Evolutionary conservation across 2,113 vertebrate species (phyloP).

Genomic region (Murina feae): DNA sequence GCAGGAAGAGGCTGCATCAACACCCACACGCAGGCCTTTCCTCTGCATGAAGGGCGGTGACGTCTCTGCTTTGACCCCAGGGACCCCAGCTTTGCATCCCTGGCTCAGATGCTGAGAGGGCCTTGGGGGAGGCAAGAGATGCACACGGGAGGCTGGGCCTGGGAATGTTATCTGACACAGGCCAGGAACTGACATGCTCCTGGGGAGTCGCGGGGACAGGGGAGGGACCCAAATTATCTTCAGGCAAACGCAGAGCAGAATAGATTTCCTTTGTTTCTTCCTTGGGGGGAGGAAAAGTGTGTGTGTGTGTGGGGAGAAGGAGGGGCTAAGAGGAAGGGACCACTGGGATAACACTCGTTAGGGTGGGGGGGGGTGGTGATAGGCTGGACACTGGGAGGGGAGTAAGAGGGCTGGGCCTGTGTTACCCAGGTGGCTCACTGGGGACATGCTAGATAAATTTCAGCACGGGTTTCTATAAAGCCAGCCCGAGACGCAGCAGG

Average conservation of each 20-base stretch:
- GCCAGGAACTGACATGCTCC: background rate
- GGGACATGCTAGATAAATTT: background rate
- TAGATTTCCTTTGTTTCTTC: background rate
- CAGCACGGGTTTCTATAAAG: background rate
- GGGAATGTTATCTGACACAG: background rate
- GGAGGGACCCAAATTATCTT: background rate
- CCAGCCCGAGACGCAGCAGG: background rate
- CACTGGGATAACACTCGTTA: background rate
- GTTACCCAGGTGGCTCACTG: background rate
- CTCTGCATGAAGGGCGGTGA: rapidly evolving
- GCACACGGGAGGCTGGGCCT: background rate
- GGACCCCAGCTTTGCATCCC: background rate
- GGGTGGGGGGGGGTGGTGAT: background rate
- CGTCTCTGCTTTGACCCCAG: background rate
- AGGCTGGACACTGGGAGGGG: background rate
- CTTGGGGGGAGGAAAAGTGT: background rate
- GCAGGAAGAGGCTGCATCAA: background rate
- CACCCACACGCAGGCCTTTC: background rate
- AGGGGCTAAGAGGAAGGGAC: background rate
- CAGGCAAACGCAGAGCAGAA: background rate
- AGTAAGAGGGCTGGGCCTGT: background rate
- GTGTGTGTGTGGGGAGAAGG: too few species aligned
- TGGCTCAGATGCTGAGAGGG: background rate
- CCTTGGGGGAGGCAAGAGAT: background rate
- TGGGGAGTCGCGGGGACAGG: background rate